These are phyloP conservation scores for Pocillopora grandis DNA, from an alignment of 92 coral and sea anemone genomes.

Conservation along the genomic window DNA sequence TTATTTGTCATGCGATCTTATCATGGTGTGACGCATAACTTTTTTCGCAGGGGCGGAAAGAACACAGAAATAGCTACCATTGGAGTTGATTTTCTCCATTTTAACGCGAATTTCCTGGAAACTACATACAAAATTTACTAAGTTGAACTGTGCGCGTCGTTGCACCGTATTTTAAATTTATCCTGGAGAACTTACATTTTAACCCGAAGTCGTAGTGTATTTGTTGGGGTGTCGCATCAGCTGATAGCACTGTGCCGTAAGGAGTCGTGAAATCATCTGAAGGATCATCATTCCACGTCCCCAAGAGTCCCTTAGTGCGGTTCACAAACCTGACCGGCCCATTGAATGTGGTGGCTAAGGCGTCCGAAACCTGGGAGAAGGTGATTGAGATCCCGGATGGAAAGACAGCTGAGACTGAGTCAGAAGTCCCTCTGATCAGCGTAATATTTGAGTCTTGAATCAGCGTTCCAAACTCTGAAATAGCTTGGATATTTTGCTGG, in stretches of 20 bases:
- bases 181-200: slow-evolving; percentile 54
- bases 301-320: slow-evolving; percentile 74
- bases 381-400: slow-evolving; percentile 57
- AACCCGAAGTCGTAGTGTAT: slow-evolving; percentile 78
- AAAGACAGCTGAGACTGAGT: slow-evolving; percentile 33
- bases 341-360: slow-evolving; percentile 54
- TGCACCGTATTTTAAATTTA: background rate
- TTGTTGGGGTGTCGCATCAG: slow-evolving; percentile 61
- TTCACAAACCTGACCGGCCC: slow-evolving; percentile 55
- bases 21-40: too few relatives aligned
- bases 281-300: slow-evolving; percentile 79
- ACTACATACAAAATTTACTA: too few relatives aligned
- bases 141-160: too few relatives aligned
- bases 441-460: slow-evolving; percentile 25
- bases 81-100: too few relatives aligned
- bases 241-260: slow-evolving; percentile 63
- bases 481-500: slow-evolving; percentile 4
- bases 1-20: too few relatives aligned
- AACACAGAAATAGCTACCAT: too few relatives aligned
- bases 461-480: background rate
- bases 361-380: slow-evolving; percentile 40
- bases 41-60: too few relatives aligned
- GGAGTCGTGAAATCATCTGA: slow-evolving; percentile 66
- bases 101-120: too few relatives aligned
- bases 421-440: slow-evolving; percentile 27